Percentiles rank a stretch among this genome's conserved stretches.
These are phyloP conservation scores for Acipenser ruthenus DNA, from an alignment of 2,797 vertebrate genomes.

Conservation along the genomic window DNA sequence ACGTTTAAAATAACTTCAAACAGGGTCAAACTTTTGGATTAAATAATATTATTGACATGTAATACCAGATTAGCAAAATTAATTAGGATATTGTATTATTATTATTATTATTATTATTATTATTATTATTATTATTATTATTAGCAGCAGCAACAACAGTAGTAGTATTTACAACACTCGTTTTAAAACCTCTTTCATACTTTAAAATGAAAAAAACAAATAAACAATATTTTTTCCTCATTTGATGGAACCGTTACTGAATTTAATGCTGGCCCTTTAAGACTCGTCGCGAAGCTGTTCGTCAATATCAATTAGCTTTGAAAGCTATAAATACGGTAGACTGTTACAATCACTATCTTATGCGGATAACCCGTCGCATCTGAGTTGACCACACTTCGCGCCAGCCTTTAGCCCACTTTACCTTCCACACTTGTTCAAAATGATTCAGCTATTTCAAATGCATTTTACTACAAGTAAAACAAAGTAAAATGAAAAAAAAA, in stretches of 20 bases:
- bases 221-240: neutral
- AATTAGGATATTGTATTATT: neutral
- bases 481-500: too few species aligned
- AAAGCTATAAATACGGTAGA: neutral
- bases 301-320: conserved; percentile 9
- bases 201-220: neutral
- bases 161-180: too few species aligned
- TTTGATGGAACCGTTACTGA: neutral
- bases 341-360: neutral
- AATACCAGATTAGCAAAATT: neutral
- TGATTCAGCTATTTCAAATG: too few species aligned
- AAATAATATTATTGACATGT: neutral
- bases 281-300: neutral
- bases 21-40: neutral
- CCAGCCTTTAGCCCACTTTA: neutral
- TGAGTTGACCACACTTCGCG: neutral
- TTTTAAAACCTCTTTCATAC: neutral
- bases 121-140: too few species aligned
- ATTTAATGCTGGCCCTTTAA: neutral
- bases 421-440: neutral
- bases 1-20: too few species aligned
- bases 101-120: too few species aligned
- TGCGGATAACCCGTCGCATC: neutral
- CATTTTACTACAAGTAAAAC: too few species aligned
- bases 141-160: too few species aligned